Base-by-base conservation (phyloP, 2,113 vertebrate species). In the Lethenteron reissneri region DNA sequence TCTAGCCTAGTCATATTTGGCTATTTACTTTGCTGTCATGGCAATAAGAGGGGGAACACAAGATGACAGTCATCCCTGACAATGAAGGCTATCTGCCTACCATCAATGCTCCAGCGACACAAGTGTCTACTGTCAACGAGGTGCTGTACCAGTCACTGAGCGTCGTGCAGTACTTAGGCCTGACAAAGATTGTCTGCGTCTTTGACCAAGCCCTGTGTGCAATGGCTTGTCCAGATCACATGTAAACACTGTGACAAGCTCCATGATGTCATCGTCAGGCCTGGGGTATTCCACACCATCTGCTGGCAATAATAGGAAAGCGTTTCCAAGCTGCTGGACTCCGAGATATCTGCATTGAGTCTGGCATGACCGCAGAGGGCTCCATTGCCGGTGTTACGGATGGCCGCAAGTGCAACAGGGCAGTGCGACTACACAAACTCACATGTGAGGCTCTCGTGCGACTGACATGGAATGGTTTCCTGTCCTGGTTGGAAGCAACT, bases 121-220 rank as follows among this genome's bases (percentile, higher is more conserved):
- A 68, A 11, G 9, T 68, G 64, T 68, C 64, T 10, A 68, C 64
- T 10, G 64, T 68, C n/a, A 68, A 68, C 25, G 64, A 68, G 64
- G 64, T 68, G 25, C 64, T 68, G 9, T 11, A 68, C 25, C 64
- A 68, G 25, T 68, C 64, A 68, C 64, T 68, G n/a, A 68, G 25
- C n/a, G 25, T 68, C 64, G 11, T 68, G 64, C n/a, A 11, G 25
- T 68, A n/a, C 10, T 9, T 68, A 25, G 7, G 25, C n/a, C 64
- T 68, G 25, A 17, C 64, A 17, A 25, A 68, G 25, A 68, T 68
- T 68, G 11, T 9, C 25, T 68, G 64, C 25, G 11, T 68, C n/a
- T 68, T 68, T 68, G 64, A 68, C 64, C 64, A 68, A 25, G 64
- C n/a, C n/a, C n/a, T n/a, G n/a, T n/a, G n/a, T n/a, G n/a, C n/a